Evolutionary conservation across 2,888 invertebrate genomes (phyloP).

Genomic region (Calameuta filiformis): DNA sequence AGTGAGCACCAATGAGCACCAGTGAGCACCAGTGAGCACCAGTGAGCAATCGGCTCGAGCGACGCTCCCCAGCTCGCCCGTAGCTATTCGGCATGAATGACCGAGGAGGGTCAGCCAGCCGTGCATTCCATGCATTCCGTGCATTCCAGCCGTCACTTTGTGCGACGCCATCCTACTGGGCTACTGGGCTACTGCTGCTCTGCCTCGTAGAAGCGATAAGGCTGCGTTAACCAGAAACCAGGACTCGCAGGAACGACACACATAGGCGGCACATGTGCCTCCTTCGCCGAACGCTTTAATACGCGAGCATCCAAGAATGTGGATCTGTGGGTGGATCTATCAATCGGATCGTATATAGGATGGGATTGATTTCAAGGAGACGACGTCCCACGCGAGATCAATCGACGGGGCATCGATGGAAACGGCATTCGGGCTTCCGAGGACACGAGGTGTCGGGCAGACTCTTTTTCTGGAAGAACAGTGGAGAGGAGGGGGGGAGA

Average conservation of each 20-base stretch:
- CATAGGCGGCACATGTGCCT: background rate
- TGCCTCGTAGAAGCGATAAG: background rate
- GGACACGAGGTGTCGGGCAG: background rate
- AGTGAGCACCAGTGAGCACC: no score
- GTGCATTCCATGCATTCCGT: conserved; percentile 40
- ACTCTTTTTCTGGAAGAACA: background rate
- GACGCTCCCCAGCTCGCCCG: background rate
- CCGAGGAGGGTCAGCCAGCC: conserved; percentile 22
- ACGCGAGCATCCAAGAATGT: background rate
- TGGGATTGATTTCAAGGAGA: background rate
- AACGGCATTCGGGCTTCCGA: background rate
- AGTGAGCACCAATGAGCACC: no score
- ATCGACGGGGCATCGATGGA: background rate
- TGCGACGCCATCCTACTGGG: conserved; percentile 17
- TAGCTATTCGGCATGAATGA: conserved; percentile 37
- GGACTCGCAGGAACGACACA: background rate
- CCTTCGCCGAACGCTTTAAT: background rate
- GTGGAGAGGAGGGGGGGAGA: background rate
- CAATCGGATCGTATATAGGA: background rate
- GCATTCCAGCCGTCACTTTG: conserved; percentile 40
- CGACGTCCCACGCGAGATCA: background rate
- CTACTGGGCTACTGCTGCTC: background rate
- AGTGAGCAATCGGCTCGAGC: background rate
- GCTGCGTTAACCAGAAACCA: background rate
- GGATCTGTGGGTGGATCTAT: background rate